Conservation (phyloP, 2,797 vertebrate species). For the Tiaroga cobitis region DNA sequence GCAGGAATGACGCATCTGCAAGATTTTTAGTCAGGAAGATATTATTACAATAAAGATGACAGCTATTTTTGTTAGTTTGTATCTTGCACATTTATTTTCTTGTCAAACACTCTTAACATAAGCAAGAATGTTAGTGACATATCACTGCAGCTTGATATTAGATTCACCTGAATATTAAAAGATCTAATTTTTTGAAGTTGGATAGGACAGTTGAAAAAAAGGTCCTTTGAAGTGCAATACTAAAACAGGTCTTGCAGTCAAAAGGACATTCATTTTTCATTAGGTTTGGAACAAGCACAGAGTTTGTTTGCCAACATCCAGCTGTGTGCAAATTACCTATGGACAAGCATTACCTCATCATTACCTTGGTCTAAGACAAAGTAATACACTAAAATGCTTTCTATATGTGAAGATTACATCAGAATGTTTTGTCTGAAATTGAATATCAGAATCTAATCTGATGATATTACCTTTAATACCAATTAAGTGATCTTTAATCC, state of each 20-base stretch:
- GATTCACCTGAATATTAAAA: constrained; percentile 5
- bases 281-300: constrained; percentile 4
- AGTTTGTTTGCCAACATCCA: constrained; percentile 27
- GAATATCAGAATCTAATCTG: not conserved
- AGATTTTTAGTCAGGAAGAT: not conserved
- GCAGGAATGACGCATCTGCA: not conserved
- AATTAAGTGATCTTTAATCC: not conserved
- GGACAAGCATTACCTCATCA: constrained; percentile 28
- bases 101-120: not conserved
- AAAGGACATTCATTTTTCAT: constrained; percentile 27
- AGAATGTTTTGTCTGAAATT: not conserved
- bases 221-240: not conserved
- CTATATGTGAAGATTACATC: constrained; percentile 14
- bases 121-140: not conserved
- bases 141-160: not conserved
- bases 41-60: not conserved
- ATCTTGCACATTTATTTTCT: not conserved
- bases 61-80: not conserved
- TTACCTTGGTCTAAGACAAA: not conserved
- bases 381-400: not conserved
- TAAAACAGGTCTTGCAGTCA: not conserved
- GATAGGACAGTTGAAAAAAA: not conserved
- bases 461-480: not conserved
- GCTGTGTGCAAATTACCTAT: constrained; percentile 20
- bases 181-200: not conserved